Evolutionary conservation across 2,797 vertebrate genomes (phyloP).

Genomic region (Fundulus diaphanus): DNA sequence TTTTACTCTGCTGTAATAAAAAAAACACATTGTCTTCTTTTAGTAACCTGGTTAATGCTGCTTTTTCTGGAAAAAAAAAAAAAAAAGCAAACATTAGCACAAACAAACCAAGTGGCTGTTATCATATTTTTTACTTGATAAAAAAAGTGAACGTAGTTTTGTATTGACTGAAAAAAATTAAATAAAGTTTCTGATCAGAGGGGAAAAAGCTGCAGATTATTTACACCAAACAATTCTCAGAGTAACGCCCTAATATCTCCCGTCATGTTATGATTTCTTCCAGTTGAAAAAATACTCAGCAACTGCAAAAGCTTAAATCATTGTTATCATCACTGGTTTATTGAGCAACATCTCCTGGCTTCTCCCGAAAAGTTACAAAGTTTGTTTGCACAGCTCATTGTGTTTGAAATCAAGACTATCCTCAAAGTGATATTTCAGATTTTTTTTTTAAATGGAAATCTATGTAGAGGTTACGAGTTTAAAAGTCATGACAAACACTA

Average conservation of each 20-base stretch:
- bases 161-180: too few relatives aligned
- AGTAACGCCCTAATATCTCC: not conserved
- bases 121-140: too few relatives aligned
- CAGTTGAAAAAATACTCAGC: not conserved
- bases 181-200: not conserved
- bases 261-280: not conserved
- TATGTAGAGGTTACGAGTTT: not conserved
- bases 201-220: not conserved
- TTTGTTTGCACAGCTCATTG: too few relatives aligned
- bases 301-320: not conserved
- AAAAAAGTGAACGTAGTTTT: too few relatives aligned
- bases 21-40: not conserved
- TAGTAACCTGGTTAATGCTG: not conserved
- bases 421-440: too few relatives aligned
- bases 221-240: not conserved
- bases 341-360: not conserved
- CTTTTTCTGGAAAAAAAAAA: not conserved
- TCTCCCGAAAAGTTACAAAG: not conserved
- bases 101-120: not conserved
- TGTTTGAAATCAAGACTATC: not conserved
- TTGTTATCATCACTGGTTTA: not conserved
- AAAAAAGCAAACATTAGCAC: not conserved
- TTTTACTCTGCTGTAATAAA: conserved; percentile 52
- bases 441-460: not conserved
- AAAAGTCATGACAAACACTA: not conserved